A percentile compares a stretch with the other conserved stretches of the same genome.
Conservation (phyloP, 2,113 vertebrate species). For the Pholis gunnellus region DNA sequence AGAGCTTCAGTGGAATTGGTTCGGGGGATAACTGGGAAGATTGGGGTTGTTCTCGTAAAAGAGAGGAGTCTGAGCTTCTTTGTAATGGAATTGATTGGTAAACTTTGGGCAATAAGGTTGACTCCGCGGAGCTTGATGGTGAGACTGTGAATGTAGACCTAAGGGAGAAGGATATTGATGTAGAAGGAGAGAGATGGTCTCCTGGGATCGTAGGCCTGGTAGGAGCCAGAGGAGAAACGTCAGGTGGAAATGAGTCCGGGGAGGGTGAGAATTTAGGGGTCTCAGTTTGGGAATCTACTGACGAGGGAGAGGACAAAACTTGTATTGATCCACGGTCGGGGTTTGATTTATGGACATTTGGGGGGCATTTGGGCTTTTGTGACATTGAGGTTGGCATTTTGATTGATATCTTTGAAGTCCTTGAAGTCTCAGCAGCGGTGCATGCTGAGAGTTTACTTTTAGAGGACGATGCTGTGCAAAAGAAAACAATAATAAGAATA, state of each 20-base stretch:
- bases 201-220: conserved; percentile 18
- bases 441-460: conserved; percentile 23
- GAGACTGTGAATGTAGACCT: conserved; percentile 65
- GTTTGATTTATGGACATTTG: conserved; percentile 37
- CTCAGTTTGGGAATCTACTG: conserved; percentile 27
- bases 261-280: conserved; percentile 12
- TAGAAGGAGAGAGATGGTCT: conserved; percentile 22
- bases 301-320: conserved; percentile 27
- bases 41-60: conserved; percentile 32
- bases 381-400: conserved; percentile 35
- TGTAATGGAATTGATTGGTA: conserved; percentile 33
- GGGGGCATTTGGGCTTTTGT: conserved; percentile 23
- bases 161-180: conserved; percentile 25
- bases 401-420: conserved; percentile 47
- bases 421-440: conserved; percentile 26
- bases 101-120: conserved; percentile 52
- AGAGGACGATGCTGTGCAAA: conserved; percentile 45
- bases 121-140: conserved; percentile 52
- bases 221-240: conserved; percentile 20
- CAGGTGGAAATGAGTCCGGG: conserved; percentile 1
- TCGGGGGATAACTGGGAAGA: conserved; percentile 42
- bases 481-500: conserved; percentile 17
- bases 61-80: conserved; percentile 26
- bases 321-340: conserved; percentile 28
- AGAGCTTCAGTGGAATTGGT: conserved; percentile 38